Evolutionary conservation across 2,113 vertebrate genomes (phyloP).

Genomic region (Sialia sialis): DNA sequence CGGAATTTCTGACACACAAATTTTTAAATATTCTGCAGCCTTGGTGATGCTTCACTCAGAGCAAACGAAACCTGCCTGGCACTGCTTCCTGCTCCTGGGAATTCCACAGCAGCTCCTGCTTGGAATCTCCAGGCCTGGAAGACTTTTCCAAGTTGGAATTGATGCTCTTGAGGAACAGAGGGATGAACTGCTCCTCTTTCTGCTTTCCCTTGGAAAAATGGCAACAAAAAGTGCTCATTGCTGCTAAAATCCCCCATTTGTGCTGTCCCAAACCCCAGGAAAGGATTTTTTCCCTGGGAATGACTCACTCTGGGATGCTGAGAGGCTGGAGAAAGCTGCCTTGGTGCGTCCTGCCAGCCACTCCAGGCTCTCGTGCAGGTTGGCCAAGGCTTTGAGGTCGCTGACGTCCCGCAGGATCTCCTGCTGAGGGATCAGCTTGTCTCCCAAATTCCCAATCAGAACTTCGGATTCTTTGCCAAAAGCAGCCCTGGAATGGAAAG

Average conservation of each 20-base stretch:
- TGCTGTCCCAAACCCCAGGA: background rate
- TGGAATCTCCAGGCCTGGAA: background rate
- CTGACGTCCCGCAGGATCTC: constrained; percentile 95
- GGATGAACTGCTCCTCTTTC: background rate
- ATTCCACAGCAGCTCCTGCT: background rate
- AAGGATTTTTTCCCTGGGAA: accelerated
- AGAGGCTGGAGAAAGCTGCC: constrained; percentile 82
- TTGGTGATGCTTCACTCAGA: background rate
- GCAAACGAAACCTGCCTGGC: background rate
- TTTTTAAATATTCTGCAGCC: background rate
- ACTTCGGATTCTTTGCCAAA: constrained; percentile 98
- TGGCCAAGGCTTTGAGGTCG: constrained; percentile 95
- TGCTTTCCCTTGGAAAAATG: background rate
- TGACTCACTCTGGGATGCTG: constrained; percentile 82
- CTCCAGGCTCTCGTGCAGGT: constrained; percentile 97
- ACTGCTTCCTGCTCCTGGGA: background rate
- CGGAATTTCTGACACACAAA: background rate
- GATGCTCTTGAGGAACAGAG: background rate
- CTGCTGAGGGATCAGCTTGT: constrained; percentile 93
- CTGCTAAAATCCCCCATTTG: accelerated
- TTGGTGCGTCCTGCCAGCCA: constrained; percentile 89
- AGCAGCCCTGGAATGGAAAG: constrained; percentile 78
- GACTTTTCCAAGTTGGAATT: background rate
- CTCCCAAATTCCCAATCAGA: constrained; percentile 94
- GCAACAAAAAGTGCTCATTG: accelerated